Evolutionary conservation across 2,113 vertebrate species (phyloP).

Genomic region (Saccopteryx leptura): DNA sequence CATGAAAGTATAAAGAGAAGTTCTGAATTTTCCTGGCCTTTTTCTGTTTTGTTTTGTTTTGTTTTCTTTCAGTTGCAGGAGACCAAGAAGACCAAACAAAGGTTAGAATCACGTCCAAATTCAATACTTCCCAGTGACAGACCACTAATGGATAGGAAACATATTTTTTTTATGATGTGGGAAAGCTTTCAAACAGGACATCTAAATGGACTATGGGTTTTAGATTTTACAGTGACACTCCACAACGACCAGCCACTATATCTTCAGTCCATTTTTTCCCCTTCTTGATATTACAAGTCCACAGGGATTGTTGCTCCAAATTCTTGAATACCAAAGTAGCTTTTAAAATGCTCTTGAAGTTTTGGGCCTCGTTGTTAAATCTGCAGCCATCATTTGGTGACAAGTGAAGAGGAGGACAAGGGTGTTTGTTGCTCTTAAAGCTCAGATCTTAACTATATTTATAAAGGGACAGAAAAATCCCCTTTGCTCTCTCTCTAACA

Average conservation of each 20-base stretch:
- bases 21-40: background rate
- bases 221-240: conserved; percentile 56
- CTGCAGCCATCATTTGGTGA: conserved; percentile 59
- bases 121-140: conserved; percentile 1
- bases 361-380: conserved; percentile 67
- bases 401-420: conserved; percentile 28
- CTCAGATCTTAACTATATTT: background rate
- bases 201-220: background rate
- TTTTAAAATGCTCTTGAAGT: conserved; percentile 69
- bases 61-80: background rate
- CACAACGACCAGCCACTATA: background rate
- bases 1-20: conserved; percentile 12
- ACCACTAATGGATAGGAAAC: conserved; percentile 65
- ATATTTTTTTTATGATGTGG: conserved; percentile 72
- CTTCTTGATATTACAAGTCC: conserved; percentile 53
- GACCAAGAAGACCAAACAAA: background rate
- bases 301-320: conserved; percentile 61
- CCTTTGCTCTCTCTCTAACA: background rate
- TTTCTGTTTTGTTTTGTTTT: background rate
- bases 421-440: background rate
- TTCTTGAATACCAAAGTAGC: conserved; percentile 71
- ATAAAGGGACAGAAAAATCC: background rate
- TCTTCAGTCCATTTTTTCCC: conserved; percentile 51
- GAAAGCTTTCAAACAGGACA: conserved; percentile 64
- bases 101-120: background rate